Conservation (phyloP, 92 coral and sea anemone species). For the Nematostella vectensis region DNA sequence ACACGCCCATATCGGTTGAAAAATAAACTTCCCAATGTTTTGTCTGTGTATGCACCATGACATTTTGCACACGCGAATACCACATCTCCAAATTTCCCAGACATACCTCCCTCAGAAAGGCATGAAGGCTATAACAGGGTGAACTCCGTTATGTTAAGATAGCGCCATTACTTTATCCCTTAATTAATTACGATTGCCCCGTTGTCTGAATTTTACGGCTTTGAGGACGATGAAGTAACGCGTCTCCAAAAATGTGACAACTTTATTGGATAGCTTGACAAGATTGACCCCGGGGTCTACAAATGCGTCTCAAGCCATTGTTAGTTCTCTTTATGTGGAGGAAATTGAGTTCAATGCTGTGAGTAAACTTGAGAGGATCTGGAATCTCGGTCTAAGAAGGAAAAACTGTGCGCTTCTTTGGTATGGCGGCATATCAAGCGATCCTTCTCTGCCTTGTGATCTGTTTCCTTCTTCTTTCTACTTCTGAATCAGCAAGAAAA, state of each 20-base stretch:
- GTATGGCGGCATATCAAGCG: neutral
- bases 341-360: neutral
- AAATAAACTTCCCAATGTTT: neutral
- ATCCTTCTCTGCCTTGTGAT: neutral
- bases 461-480: no score
- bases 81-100: no score
- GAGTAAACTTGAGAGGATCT: no score
- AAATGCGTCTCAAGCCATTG: neutral
- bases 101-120: no score
- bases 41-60: no score
- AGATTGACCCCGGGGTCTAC: conserved; percentile 2
- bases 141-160: neutral
- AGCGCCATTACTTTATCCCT: no score
- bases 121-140: no score
- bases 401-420: neutral
- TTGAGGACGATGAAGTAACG: neutral
- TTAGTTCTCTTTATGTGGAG: neutral
- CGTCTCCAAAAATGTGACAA: neutral
- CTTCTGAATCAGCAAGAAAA: neutral
- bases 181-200: no score
- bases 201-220: no score
- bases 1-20: neutral
- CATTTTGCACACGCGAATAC: no score
- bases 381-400: no score
- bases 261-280: conserved; percentile 1